These are phyloP conservation scores for Aulostomus chinensis DNA, from an alignment of 2,797 vertebrate genomes.

Conservation along the genomic window DNA sequence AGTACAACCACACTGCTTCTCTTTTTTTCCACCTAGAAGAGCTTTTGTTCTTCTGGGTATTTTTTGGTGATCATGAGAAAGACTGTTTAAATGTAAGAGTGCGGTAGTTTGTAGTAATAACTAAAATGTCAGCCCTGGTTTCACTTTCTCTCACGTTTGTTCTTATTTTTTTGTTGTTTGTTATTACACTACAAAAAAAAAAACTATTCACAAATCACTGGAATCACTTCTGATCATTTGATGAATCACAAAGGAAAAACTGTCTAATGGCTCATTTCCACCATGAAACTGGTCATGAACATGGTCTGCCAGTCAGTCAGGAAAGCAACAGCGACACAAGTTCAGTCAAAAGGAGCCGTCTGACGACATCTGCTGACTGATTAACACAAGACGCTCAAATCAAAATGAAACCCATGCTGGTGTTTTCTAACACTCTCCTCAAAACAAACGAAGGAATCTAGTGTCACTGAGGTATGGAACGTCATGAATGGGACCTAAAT, in stretches of 20 bases:
- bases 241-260: too few relatives aligned
- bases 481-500: too few relatives aligned
- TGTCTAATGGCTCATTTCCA: conserved; percentile 29
- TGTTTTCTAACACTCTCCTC: not conserved
- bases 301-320: conserved; percentile 25
- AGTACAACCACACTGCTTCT: conserved; percentile 37
- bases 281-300: conserved; percentile 13
- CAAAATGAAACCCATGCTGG: not conserved
- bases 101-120: too few relatives aligned
- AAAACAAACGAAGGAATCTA: not conserved
- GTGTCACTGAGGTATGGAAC: too few relatives aligned
- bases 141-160: too few relatives aligned
- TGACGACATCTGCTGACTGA: conserved; percentile 73
- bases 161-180: too few relatives aligned
- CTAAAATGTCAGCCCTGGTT: too few relatives aligned
- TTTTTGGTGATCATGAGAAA: too few relatives aligned
- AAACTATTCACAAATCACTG: too few relatives aligned
- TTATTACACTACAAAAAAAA: too few relatives aligned
- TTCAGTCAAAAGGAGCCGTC: conserved; percentile 31
- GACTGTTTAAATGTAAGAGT: too few relatives aligned
- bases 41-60: conserved; percentile 9
- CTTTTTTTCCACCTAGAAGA: conserved; percentile 28
- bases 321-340: conserved; percentile 21
- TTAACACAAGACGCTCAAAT: not conserved
- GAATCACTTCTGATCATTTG: too few relatives aligned